Conservation (phyloP, 2,888 invertebrate species). For the Lasioglossum zephyrum region DNA sequence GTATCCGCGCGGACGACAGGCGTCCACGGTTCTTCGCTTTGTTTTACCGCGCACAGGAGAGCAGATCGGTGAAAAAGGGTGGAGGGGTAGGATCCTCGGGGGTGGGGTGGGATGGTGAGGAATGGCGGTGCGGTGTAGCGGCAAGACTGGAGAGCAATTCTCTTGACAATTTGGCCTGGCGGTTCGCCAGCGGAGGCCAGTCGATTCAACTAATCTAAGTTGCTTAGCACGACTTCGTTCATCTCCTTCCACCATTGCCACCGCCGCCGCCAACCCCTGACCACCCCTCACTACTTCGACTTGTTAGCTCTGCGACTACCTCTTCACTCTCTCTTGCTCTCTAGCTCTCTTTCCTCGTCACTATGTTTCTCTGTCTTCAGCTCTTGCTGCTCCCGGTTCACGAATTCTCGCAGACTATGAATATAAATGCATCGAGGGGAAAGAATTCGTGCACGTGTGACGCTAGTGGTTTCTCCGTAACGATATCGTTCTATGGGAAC, state of each 20-base stretch:
- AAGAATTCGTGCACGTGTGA: constrained; percentile 32
- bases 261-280: constrained; percentile 58
- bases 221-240: constrained; percentile 81
- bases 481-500: neutral
- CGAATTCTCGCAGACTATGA: constrained; percentile 47
- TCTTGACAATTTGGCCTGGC: constrained; percentile 81
- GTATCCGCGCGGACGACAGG: constrained; percentile 10
- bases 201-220: constrained; percentile 83
- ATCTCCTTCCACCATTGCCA: constrained; percentile 62
- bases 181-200: constrained; percentile 80
- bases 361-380: constrained; percentile 27
- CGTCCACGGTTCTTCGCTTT: constrained; percentile 45
- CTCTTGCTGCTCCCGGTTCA: neutral
- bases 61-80: constrained; percentile 55
- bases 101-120: constrained; percentile 52
- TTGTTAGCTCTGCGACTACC: constrained; percentile 47
- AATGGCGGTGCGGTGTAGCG: constrained; percentile 57
- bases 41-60: constrained; percentile 62
- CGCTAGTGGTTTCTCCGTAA: neutral
- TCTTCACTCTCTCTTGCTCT: neutral
- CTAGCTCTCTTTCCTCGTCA: neutral
- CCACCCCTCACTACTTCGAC: constrained; percentile 48
- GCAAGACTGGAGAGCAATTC: constrained; percentile 75
- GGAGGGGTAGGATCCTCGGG: constrained; percentile 41
- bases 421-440: constrained; percentile 48